Base-by-base conservation (phyloP, 2,888 invertebrate species). In the Ischnus inquisitorius region DNA sequence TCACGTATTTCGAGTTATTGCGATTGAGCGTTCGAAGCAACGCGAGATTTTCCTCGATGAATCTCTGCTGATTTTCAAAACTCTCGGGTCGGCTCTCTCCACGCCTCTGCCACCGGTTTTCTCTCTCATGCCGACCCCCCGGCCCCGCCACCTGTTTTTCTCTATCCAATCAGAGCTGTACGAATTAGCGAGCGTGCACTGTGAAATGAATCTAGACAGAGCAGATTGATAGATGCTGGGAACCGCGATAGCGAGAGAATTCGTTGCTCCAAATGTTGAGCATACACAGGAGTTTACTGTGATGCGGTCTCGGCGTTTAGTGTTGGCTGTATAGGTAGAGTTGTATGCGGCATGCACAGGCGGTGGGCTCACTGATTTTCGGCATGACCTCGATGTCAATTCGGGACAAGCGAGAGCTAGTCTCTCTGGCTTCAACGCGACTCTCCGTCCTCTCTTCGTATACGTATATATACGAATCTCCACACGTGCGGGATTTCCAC, bases 311-410 rank as follows among this genome's bases (percentile, higher is more conserved):
- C 62, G 34, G 34, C 62, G 14, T 62, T 34, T 34, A 34, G 62
- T n/a, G 62, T n/a, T 34, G 6, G n/a, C 25, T 19, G 12, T 22
- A 28, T 22, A 57, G 34, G 3, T 28, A 34, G 10, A 25, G 34
- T 34, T 62, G 34, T 16, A n/a, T n/a, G 34, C 62, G 28, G 62
- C 62, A 34, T 14, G 19, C 28, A 34, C 34, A 28, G 34, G 6
- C 34, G 62, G 14, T 34, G 34, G 28, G 34, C 54, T 65, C 65
- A 10, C 54, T 65, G 65, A 65, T 65, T 76, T 76, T 76, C 65
- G 54, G 54, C 54, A 75, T 34, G 76, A 76, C 64, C 76, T 65
- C 76, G 76, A 76, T 76, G 51, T 76, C 65, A 54, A 76, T 65
- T 51, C 51, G 41, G 54, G 65, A 54, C 51, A 41, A 16, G 54